These are phyloP conservation scores for Nipponia nippon DNA, from an alignment of 2,113 vertebrate species.

Conservation along the genomic window DNA sequence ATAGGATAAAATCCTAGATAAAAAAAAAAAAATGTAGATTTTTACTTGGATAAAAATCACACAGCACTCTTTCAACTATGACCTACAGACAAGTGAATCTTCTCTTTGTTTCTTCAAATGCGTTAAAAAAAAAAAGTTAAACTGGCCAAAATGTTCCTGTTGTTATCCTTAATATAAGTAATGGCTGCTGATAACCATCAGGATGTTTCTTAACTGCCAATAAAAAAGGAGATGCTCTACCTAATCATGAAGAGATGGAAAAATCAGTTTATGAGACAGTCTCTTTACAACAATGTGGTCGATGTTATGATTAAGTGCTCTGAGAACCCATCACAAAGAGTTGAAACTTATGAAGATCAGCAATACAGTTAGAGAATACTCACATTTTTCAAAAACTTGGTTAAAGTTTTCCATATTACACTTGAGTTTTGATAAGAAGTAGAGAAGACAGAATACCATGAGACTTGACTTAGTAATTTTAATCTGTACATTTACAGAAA, in stretches of 20 bases:
- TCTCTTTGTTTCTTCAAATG: background rate
- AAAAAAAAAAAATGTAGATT: background rate
- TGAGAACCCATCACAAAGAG: background rate
- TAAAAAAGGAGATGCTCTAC: background rate
- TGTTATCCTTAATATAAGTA: background rate
- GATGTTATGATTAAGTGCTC: background rate
- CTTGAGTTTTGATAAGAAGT: background rate
- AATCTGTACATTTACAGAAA: background rate
- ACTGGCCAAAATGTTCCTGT: background rate
- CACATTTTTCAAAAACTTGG: background rate
- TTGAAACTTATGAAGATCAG: background rate
- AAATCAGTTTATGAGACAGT: background rate
- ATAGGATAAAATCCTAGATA: background rate
- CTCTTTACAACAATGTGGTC: background rate
- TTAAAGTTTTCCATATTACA: background rate
- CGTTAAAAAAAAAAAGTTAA: background rate
- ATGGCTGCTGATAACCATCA: background rate
- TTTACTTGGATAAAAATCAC: background rate
- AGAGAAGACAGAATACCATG: background rate
- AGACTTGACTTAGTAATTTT: background rate
- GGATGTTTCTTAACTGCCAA: background rate
- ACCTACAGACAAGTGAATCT: background rate
- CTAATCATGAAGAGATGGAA: background rate
- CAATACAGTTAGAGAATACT: background rate
- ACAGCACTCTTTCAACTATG: background rate